Evolutionary conservation across 2,113 vertebrate genomes (phyloP).

Genomic region (Silurus meridionalis): DNA sequence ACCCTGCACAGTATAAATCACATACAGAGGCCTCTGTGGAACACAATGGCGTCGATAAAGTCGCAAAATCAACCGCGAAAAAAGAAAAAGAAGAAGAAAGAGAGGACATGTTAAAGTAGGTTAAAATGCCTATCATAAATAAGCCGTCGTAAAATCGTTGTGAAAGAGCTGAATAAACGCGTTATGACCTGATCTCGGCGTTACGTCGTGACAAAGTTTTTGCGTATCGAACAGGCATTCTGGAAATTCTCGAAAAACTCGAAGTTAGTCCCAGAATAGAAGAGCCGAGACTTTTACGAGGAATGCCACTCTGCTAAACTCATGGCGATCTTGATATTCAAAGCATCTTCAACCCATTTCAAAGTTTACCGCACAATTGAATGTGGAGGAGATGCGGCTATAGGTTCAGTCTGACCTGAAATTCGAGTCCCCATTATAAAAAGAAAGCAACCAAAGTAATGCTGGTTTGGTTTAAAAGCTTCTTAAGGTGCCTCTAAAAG

Average conservation of each 20-base stretch:
- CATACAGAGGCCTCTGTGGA: slow-evolving; percentile 9
- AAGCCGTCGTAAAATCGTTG: slow-evolving; percentile 41
- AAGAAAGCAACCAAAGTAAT: slow-evolving; percentile 47
- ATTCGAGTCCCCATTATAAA: slow-evolving; percentile 36
- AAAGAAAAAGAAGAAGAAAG: neutral
- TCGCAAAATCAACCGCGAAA: neutral
- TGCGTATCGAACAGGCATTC: neutral
- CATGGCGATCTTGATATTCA: slow-evolving; percentile 61
- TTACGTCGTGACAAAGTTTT: slow-evolving; percentile 30
- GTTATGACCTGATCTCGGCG: slow-evolving; percentile 55
- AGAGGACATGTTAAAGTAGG: slow-evolving; percentile 18
- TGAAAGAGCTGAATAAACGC: slow-evolving; percentile 47
- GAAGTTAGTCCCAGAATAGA: neutral
- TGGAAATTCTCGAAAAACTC: slow-evolving; percentile 23
- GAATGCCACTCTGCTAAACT: slow-evolving; percentile 57
- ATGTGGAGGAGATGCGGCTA: slow-evolving; percentile 62
- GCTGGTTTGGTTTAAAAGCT: slow-evolving; percentile 44
- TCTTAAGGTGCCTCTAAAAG: slow-evolving; percentile 26
- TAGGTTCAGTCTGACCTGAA: slow-evolving; percentile 64
- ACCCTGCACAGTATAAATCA: slow-evolving; percentile 23
- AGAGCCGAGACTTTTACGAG: neutral
- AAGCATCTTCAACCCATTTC: slow-evolving; percentile 59
- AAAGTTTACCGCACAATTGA: slow-evolving; percentile 67
- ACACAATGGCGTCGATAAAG: neutral
- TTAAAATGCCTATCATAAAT: slow-evolving; percentile 20